Percentiles rank a stretch among this genome's conserved stretches.
These are phyloP conservation scores for Cylas formicarius DNA, from an alignment of 1,140 invertebrate species.

Conservation along the genomic window DNA sequence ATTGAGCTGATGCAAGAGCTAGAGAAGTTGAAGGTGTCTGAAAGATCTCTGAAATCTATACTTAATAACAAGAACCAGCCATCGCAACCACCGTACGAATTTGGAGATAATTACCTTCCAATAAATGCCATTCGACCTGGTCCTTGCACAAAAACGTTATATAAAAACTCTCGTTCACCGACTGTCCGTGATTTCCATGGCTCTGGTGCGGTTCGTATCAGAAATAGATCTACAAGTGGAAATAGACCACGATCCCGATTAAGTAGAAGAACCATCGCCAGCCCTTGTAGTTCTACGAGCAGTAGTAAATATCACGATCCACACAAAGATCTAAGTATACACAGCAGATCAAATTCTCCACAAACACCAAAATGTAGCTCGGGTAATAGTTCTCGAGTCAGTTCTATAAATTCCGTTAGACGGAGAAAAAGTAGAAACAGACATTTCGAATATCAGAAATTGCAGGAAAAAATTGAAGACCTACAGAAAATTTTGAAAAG, in stretches of 20 bases:
- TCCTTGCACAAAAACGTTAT: too few relatives aligned
- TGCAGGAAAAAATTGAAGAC: slow-evolving; percentile 23
- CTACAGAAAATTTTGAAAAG: slow-evolving; percentile 22
- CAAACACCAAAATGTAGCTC: slow-evolving; percentile 4
- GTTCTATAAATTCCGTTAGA: slow-evolving; percentile 7
- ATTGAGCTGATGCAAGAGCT: slow-evolving; percentile 24
- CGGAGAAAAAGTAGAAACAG: slow-evolving; percentile 4
- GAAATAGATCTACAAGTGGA: background rate
- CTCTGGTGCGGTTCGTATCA: too few relatives aligned
- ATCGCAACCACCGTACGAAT: background rate
- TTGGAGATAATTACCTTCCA: background rate
- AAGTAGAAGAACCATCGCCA: slow-evolving; percentile 15
- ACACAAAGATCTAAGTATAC: slow-evolving; percentile 5
- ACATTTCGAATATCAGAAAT: slow-evolving; percentile 19
- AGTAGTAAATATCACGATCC: slow-evolving; percentile 23
- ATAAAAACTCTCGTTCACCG: too few relatives aligned
- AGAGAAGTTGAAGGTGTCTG: slow-evolving; percentile 22
- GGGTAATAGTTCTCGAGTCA: slow-evolving; percentile 19
- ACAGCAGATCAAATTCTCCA: background rate
- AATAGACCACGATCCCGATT: slow-evolving; percentile 7
- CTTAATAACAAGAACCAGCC: slow-evolving; percentile 10
- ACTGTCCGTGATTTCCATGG: too few relatives aligned
- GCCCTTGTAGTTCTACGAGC: slow-evolving; percentile 21
- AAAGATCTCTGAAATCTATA: slow-evolving; percentile 24
- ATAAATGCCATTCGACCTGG: background rate